Percentiles rank a stretch among this genome's conserved stretches.
phyloP scores from a whole-genome alignment of 2,797 vertebrate genomes.

The Staurois parvus region DNA sequence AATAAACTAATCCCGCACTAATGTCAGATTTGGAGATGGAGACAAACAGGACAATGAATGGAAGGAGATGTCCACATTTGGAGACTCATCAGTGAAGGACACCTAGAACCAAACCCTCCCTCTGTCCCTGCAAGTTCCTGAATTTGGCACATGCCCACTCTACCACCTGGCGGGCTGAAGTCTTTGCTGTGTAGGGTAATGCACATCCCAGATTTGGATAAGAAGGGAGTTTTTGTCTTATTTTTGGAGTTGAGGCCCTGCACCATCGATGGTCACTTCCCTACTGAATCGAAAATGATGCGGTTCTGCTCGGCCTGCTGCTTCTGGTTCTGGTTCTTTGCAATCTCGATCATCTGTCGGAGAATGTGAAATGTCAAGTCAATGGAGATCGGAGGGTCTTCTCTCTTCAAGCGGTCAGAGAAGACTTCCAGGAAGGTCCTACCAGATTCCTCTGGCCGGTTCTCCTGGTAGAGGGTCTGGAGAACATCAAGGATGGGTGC shows the following conservation, averaged over 20 bases:
- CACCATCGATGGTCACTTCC: conserved; percentile 77
- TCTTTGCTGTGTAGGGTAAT: background rate
- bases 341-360: conserved; percentile 90
- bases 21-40: too few species aligned
- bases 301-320: conserved; percentile 90
- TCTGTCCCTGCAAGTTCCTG: conserved; percentile 9
- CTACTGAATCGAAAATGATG: conserved; percentile 87
- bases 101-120: conserved; percentile 14
- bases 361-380: conserved; percentile 95
- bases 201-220: conserved; percentile 1
- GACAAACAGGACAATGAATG: too few species aligned
- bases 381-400: conserved; percentile 89
- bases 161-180: background rate
- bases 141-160: background rate
- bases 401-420: conserved; percentile 75
- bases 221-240: conserved; percentile 2
- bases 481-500: conserved; percentile 61
- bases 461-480: conserved; percentile 48
- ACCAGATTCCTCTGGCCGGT: conserved; percentile 55
- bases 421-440: conserved; percentile 62
- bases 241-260: background rate
- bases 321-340: conserved; percentile 85
- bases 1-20: too few species aligned
- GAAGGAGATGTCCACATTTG: conserved; percentile 9
- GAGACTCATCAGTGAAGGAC: background rate